Evolutionary conservation across 2,888 invertebrate genomes (phyloP), one percentile per base, ranked within the genome.

Genomic region (Prenolepis imparis): DNA sequence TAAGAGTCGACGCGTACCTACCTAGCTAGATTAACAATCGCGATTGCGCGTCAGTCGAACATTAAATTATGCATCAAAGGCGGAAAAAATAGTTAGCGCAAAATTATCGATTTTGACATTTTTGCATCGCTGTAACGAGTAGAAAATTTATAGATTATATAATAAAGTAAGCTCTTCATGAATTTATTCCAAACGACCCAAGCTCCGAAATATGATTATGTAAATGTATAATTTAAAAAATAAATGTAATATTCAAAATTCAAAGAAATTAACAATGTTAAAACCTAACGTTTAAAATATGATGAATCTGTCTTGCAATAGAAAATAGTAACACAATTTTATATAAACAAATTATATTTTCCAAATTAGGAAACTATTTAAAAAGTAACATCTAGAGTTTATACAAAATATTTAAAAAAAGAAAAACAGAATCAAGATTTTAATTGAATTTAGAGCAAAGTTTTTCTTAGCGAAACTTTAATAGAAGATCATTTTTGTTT

Each of bases 1-100:
- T 32, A 52, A 32, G 32, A 78, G 21, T 12, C 18, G 59, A 59
- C 9, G 12, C n/a, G 18, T 44, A 57, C 36, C 44, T 36, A 21
- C 4, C 68, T 18, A 18, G 28, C 21, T 39, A n/a, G 12, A 44
- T 57, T 59, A 59, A 61, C 44, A 59, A 78, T 36, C 12, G 36
- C 68, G 36, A 68, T 78, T n/a, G n/a, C 3, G 57, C 21, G n/a
- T 48, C 12, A 70, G 18, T 67, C 21, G 12, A 68, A 68, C 44
- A 12, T 68, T 44, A 59, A 32, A 32, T 68, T 59, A 18, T 18
- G 21, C 4, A 12, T 61, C 12, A 59, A 21, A 21, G 15, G 24
- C 11, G 24, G 12, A 5, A 28, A n/a, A 3, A 8, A 41, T n/a
- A 77, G 41, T 52, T 24, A 15, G 1, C 0, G 55, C 21, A 8